A percentile compares a stretch with the other conserved stretches of the same genome.
These are phyloP conservation scores for Egretta garzetta DNA, from an alignment of 2,113 vertebrate genomes.

Conservation along the genomic window DNA sequence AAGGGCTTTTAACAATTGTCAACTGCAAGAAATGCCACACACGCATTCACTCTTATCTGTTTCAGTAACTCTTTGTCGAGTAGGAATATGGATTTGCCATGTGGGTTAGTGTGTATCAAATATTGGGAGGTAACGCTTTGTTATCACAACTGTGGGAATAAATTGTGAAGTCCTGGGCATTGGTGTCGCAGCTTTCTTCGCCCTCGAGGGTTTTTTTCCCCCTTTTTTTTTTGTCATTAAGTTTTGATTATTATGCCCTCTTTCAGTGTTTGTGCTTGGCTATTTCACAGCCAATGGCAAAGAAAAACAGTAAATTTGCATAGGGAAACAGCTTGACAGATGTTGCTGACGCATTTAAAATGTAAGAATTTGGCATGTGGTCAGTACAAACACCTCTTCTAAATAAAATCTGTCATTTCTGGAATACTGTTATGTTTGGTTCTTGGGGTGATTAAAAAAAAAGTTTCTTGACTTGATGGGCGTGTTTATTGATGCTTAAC, in stretches of 20 bases:
- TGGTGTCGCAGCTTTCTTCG: not conserved
- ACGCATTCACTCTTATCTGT: not conserved
- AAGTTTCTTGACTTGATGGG: not conserved
- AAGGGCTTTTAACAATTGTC: not conserved
- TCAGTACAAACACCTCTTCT: not conserved
- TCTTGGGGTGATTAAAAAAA: not conserved
- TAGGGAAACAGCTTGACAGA: not conserved
- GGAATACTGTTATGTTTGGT: not conserved
- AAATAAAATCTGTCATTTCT: not conserved
- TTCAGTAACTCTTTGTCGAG: not conserved
- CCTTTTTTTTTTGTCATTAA: not conserved
- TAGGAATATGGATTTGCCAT: not conserved
- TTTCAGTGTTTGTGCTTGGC: not conserved
- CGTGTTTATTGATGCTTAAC: not conserved
- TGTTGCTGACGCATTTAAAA: not conserved
- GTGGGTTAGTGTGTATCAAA: not conserved
- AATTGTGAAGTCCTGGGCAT: rapidly evolving
- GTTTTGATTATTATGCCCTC: not conserved
- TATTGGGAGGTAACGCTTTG: rapidly evolving
- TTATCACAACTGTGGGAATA: not conserved
- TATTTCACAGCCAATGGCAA: not conserved
- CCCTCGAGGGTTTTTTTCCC: rapidly evolving
- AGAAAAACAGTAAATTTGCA: not conserved
- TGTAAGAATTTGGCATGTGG: not conserved
- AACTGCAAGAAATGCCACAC: not conserved